Conservation (phyloP, 2,888 invertebrate species). For the Lepidonotus clava region DNA sequence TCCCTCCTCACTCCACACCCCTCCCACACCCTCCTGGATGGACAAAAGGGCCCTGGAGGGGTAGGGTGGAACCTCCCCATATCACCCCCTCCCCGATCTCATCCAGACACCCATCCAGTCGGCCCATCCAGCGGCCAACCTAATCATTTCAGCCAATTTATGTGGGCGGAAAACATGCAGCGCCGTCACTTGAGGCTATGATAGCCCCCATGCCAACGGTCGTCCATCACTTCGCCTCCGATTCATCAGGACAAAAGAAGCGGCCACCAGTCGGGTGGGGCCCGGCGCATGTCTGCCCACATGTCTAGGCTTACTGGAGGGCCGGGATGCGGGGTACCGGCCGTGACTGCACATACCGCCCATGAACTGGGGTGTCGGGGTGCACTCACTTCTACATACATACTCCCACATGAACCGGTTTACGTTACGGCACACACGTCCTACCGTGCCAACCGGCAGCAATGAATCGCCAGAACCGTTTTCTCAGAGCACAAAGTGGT, state of each 20-base stretch:
- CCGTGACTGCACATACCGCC: neutral
- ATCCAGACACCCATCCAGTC: neutral
- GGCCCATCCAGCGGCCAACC: neutral
- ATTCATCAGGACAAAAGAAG: neutral
- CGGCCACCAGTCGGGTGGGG: neutral
- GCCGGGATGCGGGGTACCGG: neutral
- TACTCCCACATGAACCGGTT: too few relatives aligned
- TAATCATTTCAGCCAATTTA: constrained; percentile 20
- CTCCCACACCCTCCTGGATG: neutral
- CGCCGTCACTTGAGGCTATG: constrained; percentile 15
- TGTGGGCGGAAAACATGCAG: neutral
- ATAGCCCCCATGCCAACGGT: neutral
- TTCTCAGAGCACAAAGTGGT: too few relatives aligned
- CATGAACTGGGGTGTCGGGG: too few relatives aligned
- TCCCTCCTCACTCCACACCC: neutral
- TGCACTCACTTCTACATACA: too few relatives aligned
- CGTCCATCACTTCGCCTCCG: neutral
- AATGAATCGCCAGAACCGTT: too few relatives aligned
- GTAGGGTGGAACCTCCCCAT: neutral
- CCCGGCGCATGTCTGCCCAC: neutral
- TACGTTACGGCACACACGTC: too few relatives aligned
- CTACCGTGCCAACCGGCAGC: too few relatives aligned
- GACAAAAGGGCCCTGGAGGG: neutral
- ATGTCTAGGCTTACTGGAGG: neutral
- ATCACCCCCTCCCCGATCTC: too few relatives aligned